Evolutionary conservation across 37 sponge, comb jelly and placozoan species (phyloP), one percentile per base, ranked within the genome.

Genomic region (Aplysina aerophoba): DNA sequence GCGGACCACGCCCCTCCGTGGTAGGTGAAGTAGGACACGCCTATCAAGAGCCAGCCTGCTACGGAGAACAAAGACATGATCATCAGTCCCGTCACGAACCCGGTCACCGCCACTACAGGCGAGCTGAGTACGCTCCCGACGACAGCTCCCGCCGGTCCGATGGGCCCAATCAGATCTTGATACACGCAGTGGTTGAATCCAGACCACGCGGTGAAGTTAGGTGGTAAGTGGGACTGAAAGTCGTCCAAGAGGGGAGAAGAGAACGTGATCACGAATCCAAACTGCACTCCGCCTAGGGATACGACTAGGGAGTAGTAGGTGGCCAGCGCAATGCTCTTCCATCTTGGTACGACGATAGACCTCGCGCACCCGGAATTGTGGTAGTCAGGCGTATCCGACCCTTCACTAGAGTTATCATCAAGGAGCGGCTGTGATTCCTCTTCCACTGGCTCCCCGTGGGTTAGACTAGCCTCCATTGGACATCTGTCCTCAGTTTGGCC

Each of bases 11-110:
- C 50, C 50, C 50, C 50, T 44, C 50, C 50, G 50, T 44, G 8
- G 50, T 44, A 40, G 44, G 38, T 24, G n/a, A 61, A 61, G 35
- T 61, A 69, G 15, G 79, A 62, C 6, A 59, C 40, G 12, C 74
- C 72, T 28, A 93, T 73, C 34, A 87, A 13, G 36, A 84, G 3
- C 94, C 94, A 93, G 1, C 94, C 94, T 38, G 73, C 25, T 13
- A 85, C 20, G 19, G 59, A 59, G 1, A 90, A 82, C 0, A 87
- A 30, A 19, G 73, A 82, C 17, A 85, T 59, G 0, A 87, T 0
- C 55, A 93, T 63, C 25, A 93, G 39, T 21, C 87, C 94, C 24
- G 88, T 50, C 39, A 77, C 54, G 16, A 72, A 68, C 55, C 90
- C 90, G 12, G 88, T 81, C 66, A 90, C 64, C 0, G 82, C 78